Evolutionary conservation across 37 sponge, comb jelly and placozoan species (phyloP).

Genomic region (Agelas oroides): DNA sequence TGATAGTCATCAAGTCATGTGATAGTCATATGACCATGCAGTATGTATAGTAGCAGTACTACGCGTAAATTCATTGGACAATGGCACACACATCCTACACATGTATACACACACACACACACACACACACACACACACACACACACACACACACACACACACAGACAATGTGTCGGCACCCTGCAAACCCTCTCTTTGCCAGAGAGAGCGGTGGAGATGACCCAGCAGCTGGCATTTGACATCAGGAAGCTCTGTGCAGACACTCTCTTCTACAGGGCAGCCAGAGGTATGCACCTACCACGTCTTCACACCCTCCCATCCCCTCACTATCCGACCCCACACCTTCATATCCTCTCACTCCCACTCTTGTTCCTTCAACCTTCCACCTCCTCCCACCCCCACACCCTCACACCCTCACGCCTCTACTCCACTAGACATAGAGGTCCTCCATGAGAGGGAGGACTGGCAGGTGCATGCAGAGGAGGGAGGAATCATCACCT

Average conservation of each 20-base stretch:
- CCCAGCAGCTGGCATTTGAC: conserved; percentile 51
- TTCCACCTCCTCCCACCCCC: no score
- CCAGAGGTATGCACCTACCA: conserved; percentile 43
- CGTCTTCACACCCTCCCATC: neutral
- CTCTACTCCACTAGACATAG: conserved; percentile 63
- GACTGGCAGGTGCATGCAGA: conserved; percentile 91
- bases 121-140: conserved; percentile 67
- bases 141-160: conserved; percentile 64
- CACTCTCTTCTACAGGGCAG: conserved; percentile 71
- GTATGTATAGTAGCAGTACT: no score
- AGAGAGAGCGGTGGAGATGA: conserved; percentile 10
- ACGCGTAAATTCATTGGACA: no score
- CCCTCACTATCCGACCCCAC: neutral
- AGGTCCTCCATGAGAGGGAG: conserved; percentile 76
- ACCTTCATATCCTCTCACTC: no score
- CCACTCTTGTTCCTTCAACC: no score
- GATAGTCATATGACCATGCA: no score
- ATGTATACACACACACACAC: conserved; percentile 53
- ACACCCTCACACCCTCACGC: no score
- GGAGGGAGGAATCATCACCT: conserved; percentile 84
- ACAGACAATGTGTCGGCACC: conserved; percentile 67
- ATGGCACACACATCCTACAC: no score
- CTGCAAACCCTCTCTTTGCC: conserved; percentile 61
- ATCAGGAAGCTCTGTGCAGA: conserved; percentile 70
- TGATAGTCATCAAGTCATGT: no score